Base-by-base conservation (phyloP, 2,888 invertebrate genomes). In the Scaptomyza reducta region DNA sequence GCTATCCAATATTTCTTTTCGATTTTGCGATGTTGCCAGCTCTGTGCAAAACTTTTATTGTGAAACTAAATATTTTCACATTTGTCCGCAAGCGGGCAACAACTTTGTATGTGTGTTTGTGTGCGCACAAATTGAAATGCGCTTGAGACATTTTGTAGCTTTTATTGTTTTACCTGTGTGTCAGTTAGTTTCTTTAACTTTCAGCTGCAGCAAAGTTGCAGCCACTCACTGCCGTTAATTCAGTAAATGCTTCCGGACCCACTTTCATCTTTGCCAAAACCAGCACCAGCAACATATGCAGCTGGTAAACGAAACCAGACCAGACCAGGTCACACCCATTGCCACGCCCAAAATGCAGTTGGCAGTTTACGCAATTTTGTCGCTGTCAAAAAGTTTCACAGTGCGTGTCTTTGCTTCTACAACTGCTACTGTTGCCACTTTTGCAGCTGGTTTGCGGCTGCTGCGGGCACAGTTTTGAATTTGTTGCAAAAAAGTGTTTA, bases 401-500 rank as follows among this genome's bases (percentile, higher is more conserved):
- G 63, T 66, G 71, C 70, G 68, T 68, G 57, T 62, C 50, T 49
- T 70, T 76, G 54, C 58, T 16, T 18, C 33, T 29, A 40, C 40
- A 10, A 40, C 38, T 51, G 46, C 55, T 33, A 41, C 14, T 41
- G 41, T 27, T 61, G 55, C 45, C 6, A 47, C 33, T 46, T 49
- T 60, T 50, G n/a, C 29, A 6, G 44, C 44, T 45, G 29, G 18
- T 11, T 25, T 47, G 67, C 31, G 29, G 40, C 59, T 45, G 61
- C 47, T 49, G 64, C 25, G 77, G 77, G 71, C 64, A 70, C 57
- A 72, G 74, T 77, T 77, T 69, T 46, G 63, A 78, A 76, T 84
- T 87, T 88, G 88, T 88, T 87, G 79, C 72, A 74, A 82, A 81
- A 81, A 85, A 87, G 76, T 88, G 87, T 87, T 88, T 84, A 88